phyloP scores from a whole-genome alignment of 2,113 vertebrate species.

The Xyrauchen texanus region DNA sequence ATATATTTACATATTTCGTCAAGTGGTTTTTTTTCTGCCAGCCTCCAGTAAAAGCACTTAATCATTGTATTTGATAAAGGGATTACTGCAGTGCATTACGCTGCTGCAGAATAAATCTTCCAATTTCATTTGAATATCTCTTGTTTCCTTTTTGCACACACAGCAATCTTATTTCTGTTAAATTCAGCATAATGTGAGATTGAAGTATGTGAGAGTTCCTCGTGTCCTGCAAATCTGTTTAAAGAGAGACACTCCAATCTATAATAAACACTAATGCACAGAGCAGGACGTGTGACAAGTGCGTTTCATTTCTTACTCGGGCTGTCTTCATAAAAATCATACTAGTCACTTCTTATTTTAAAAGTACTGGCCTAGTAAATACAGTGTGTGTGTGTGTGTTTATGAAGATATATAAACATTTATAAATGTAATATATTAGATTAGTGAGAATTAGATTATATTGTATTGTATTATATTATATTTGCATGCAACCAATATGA shows the following conservation, averaged over 20 bases:
- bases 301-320: neutral
- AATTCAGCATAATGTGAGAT: constrained; percentile 76
- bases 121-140: constrained; percentile 77
- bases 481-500: no score
- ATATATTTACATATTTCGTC: neutral
- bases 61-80: constrained; percentile 75
- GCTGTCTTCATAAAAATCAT: neutral
- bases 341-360: neutral
- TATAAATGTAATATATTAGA: no score
- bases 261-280: neutral
- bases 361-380: neutral
- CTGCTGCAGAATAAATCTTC: constrained; percentile 71
- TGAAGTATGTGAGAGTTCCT: constrained; percentile 53
- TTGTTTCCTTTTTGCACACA: constrained; percentile 68
- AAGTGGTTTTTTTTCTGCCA: constrained; percentile 46
- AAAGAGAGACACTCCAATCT: neutral
- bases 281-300: no score
- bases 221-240: neutral
- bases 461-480: no score
- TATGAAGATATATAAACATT: no score
- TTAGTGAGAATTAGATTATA: no score
- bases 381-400: no score
- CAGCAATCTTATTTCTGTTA: constrained; percentile 72
- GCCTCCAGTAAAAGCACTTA: constrained; percentile 73
- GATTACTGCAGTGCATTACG: constrained; percentile 76